Evolutionary conservation across 2,888 invertebrate species (phyloP), one percentile per base, ranked within the genome.

Genomic region (Tuberolachnus salignus): DNA sequence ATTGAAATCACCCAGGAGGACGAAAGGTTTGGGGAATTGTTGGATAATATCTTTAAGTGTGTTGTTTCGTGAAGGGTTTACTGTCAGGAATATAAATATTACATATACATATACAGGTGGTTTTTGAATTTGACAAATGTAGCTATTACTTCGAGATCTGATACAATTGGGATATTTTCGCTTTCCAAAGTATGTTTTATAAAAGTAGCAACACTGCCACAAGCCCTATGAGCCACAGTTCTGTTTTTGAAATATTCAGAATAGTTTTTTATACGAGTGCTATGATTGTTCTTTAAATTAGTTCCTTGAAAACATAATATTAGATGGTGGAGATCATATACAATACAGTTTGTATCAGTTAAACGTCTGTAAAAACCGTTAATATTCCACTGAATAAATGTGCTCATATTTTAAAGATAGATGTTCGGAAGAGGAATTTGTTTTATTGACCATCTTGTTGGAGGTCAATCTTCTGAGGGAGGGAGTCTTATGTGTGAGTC

Each of bases 321-420:
- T 46, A 8, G 0, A 1, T 46, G 66, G 23, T 66, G 49, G 9
- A 49, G 2, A 19, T 66, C 19, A 8, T 66, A 21, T 6, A 66
- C 9, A 23, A 66, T 66, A 16, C 23, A 23, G 19, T 21, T 23
- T 4, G 49, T 66, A 4, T 23, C 66, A 16, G 23, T 23, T 4
- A 23, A 46, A 44, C 44, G 46, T 66, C 49, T 66, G 23, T 66
- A 66, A 16, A 66, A 66, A 23, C 23, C 66, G 49, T 66, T 66
- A 11, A 66, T 66, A 23, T 66, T 66, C 66, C 66, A 49, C 49
- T 66, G 49, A 21, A 64, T 64, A 14, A 64, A 21, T 10, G 42
- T 4, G 14, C 1, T 42, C 42, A 63, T 61, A 19, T 49, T 49
- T 3, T 14, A 51, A 16, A 13, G 10, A 46, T n/a, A n/a, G n/a